These are phyloP conservation scores for Limnodromus scolopaceus DNA, from an alignment of 2,797 vertebrate genomes.

Conservation along the genomic window DNA sequence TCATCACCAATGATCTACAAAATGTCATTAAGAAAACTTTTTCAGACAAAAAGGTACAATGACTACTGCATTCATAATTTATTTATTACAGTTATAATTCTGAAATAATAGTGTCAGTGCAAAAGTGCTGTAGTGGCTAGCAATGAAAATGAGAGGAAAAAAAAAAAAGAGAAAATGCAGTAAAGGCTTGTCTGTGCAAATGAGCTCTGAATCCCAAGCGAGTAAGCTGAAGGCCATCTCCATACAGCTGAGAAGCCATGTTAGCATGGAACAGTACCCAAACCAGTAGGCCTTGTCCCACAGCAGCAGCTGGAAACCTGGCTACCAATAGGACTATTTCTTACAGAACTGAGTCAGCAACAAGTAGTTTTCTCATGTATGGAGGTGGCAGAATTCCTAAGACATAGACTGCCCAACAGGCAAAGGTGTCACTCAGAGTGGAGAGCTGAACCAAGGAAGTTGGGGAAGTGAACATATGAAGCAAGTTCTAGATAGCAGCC, in stretches of 20 bases:
- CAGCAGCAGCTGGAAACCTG: not conserved
- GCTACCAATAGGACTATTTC: not conserved
- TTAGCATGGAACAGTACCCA: not conserved
- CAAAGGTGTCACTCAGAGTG: not conserved
- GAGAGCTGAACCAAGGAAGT: not conserved
- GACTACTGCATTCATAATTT: not conserved
- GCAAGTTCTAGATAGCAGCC: not conserved
- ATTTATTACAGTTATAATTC: not conserved
- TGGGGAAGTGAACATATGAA: not conserved
- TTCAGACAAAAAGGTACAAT: slow-evolving; percentile 85
- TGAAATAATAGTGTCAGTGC: not conserved
- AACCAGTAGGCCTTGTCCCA: not conserved
- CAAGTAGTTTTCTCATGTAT: not conserved
- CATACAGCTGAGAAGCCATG: not conserved
- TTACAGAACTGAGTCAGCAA: not conserved
- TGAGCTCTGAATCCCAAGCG: not conserved
- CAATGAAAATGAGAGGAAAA: not conserved
- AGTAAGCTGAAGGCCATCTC: not conserved
- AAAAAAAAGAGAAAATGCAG: not conserved
- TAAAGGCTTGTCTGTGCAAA: not conserved
- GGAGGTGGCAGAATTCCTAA: not conserved
- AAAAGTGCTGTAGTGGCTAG: not conserved
- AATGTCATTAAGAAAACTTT: slow-evolving; percentile 85
- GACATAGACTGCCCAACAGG: not conserved
- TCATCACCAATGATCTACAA: slow-evolving; percentile 88